These are phyloP conservation scores for Aviceda subcristata DNA, from an alignment of 2,113 vertebrate genomes.

Conservation along the genomic window DNA sequence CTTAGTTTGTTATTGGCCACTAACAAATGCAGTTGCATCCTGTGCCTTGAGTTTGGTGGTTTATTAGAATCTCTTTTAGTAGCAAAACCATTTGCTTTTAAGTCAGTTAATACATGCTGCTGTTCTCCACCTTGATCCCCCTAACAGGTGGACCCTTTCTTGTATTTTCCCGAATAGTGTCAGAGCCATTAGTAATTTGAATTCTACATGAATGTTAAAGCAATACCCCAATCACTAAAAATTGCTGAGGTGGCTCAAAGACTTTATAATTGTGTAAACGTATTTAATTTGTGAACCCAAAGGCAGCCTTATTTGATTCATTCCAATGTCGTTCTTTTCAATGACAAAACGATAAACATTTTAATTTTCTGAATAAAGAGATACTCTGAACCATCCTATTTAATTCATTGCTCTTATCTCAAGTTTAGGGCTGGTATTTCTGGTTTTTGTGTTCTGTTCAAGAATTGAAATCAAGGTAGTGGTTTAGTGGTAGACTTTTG, in stretches of 20 bases:
- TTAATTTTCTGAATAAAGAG: neutral
- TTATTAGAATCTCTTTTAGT: neutral
- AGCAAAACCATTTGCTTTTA: neutral
- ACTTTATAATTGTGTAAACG: neutral
- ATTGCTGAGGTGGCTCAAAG: neutral
- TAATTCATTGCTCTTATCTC: neutral
- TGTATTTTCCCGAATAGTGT: neutral
- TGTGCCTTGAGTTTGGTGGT: neutral
- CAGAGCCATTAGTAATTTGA: neutral
- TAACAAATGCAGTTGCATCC: neutral
- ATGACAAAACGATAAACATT: neutral
- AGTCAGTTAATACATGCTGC: neutral
- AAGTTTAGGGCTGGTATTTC: constrained; percentile 6
- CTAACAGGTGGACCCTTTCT: neutral
- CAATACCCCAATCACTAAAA: neutral
- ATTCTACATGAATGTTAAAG: neutral
- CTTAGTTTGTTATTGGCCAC: neutral
- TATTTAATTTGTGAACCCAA: neutral
- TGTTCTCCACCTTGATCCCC: neutral
- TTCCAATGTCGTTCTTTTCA: neutral
- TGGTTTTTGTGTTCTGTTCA: constrained; percentile 4
- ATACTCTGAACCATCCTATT: neutral
- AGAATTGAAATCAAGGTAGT: constrained; percentile 48
- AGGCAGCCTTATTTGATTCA: neutral
- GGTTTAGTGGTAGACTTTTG: constrained; percentile 54